Percentiles rank a stretch among this genome's conserved stretches.
Evolutionary conservation across 2,888 invertebrate genomes (phyloP).

Genomic region (Chouioia cunea): DNA sequence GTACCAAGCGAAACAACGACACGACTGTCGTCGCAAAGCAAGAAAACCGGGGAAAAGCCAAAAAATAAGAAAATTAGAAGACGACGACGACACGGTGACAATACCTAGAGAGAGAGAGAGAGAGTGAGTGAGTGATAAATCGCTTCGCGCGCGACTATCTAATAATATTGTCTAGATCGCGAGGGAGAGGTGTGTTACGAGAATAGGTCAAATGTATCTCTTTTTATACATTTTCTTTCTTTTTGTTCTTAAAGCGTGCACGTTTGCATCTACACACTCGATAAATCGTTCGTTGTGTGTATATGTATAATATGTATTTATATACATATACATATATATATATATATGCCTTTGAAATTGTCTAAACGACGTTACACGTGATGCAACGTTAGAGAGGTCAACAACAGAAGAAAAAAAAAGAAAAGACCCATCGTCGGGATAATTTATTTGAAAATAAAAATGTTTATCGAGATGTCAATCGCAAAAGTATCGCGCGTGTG

Average conservation of each 20-base stretch:
- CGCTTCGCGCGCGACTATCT: neutral
- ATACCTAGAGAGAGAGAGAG: conserved; percentile 17
- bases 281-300: conserved; percentile 30
- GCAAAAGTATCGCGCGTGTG: neutral
- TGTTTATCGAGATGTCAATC: conserved; percentile 17
- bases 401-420: conserved; percentile 46
- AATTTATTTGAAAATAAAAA: conserved; percentile 41
- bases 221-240: neutral
- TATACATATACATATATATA: no score
- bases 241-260: neutral
- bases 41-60: no score
- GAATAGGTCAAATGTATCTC: conserved; percentile 4
- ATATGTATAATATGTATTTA: no score
- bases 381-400: conserved; percentile 52
- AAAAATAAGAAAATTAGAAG: no score
- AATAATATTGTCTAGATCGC: conserved; percentile 27
- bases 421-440: neutral
- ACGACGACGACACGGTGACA: neutral
- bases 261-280: neutral
- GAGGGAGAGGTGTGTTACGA: neutral
- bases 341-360: conserved; percentile 44
- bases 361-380: no score
- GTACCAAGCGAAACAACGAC: neutral
- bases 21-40: neutral
- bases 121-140: neutral